phyloP scores from a whole-genome alignment of 2,113 vertebrate species.

The Mastomys natalensis region DNA sequence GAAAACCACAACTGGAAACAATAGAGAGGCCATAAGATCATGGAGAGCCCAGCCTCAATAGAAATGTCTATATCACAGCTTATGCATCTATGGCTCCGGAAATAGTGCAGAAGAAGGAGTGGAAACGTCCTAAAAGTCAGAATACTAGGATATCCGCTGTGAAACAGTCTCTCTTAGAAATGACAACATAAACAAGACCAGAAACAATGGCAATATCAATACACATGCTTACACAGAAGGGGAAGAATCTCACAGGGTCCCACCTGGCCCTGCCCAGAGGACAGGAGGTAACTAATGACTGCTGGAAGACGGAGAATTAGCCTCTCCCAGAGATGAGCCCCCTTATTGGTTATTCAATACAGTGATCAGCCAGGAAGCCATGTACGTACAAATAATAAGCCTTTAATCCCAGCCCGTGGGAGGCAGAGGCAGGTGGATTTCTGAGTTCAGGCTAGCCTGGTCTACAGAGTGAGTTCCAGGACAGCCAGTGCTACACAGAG shows the following conservation, averaged over 20 bases:
- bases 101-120: background rate
- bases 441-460: too few species aligned
- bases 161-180: background rate
- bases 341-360: background rate
- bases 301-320: background rate
- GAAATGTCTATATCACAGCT: background rate
- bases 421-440: too few species aligned
- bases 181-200: background rate
- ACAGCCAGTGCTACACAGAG: too few species aligned
- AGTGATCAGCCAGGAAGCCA: background rate
- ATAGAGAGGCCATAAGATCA: background rate
- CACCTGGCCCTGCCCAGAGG: background rate
- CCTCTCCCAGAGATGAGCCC: background rate
- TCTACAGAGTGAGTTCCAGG: too few species aligned
- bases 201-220: background rate
- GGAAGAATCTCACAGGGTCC: background rate
- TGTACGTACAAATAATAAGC: background rate
- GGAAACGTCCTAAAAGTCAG: background rate
- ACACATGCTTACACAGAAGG: background rate
- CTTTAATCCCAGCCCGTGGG: too few species aligned
- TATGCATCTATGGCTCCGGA: too few species aligned
- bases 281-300: background rate
- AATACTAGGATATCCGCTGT: background rate
- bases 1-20: background rate
- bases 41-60: background rate